Base-by-base conservation (phyloP, 1,140 invertebrate species). In the Chlorops oryzae region DNA sequence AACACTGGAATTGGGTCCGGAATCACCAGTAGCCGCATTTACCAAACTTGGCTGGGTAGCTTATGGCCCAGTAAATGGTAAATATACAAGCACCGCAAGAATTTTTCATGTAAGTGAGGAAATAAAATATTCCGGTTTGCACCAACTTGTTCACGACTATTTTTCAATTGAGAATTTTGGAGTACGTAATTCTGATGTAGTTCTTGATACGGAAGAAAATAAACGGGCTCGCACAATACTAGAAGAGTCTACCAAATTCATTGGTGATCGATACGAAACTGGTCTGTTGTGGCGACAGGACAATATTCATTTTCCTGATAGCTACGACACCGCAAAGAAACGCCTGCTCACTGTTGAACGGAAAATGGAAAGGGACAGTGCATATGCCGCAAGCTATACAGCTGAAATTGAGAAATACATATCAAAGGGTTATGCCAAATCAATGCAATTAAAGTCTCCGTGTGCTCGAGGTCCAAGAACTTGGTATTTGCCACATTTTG, bases 401-500 rank as follows among this genome's bases (percentile, higher is more conserved):
- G 18, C 12, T 5, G 43, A 57, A 37, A 58, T 62, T 17, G 13
- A 59, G 2, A 41, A 51, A n/a, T 44, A 59, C 5, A 39, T 58
- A 13, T 4, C 43, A 13, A 24, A 53, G 15, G 50, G 54, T 0
- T 63, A 62, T 27, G 57, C 58, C 1, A 13, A 18, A 25, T 35
- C 42, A 24, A 21, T 61, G 4, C 15, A 10, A 3, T 10, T 10
- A 17, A 34, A 43, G 35, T 21, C 47, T 17, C 24, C 32, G 2
- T 6, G 13, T 13, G 15, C 35, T 6, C 15, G n/a, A 18, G 18
- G 4, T n/a, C 39, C 35, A 9, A 22, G 27, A 15, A 22, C 25
- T 22, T 71, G 65, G 65, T 69, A 66, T 47, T 46, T 70, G 9
- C 61, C 63, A 9, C 64, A 70, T 28, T 68, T 68, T 43, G 58